Percentiles rank a stretch among this genome's conserved stretches.
These are phyloP conservation scores for Propithecus perrieri DNA, from an alignment of 2,797 vertebrate species.

Conservation along the genomic window DNA sequence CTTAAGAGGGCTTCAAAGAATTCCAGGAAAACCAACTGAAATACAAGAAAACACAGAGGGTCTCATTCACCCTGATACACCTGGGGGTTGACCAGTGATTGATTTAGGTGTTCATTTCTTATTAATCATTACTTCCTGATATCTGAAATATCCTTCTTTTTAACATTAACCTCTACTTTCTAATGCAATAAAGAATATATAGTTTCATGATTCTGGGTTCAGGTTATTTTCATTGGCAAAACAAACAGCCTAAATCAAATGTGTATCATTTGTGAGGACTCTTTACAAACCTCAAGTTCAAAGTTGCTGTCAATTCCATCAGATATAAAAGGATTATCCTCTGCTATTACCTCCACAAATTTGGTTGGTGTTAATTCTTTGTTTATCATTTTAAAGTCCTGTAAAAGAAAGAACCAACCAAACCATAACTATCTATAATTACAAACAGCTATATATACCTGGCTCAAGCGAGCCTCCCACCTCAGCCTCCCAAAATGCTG, in stretches of 20 bases:
- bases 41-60: constrained; percentile 29
- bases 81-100: accelerated
- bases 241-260: background rate
- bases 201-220: background rate
- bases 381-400: constrained; percentile 92
- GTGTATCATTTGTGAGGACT: accelerated
- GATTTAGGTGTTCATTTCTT: background rate
- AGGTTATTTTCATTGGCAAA: background rate
- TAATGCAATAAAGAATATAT: background rate
- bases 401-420: constrained; percentile 2
- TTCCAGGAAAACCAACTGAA: constrained; percentile 95
- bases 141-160: background rate
- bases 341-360: constrained; percentile 88
- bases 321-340: constrained; percentile 81
- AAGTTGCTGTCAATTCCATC: constrained; percentile 83
- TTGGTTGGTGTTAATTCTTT: constrained; percentile 86
- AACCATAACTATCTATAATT: background rate
- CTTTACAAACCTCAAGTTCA: constrained; percentile 89
- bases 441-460: background rate
- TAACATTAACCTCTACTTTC: background rate
- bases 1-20: constrained; percentile 94
- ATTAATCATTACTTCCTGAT: background rate
- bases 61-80: background rate
- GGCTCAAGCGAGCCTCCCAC: background rate
- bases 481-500: background rate